Evolutionary conservation across 2,797 vertebrate species (phyloP).

Genomic region (Pangasius sanitwongsei): DNA sequence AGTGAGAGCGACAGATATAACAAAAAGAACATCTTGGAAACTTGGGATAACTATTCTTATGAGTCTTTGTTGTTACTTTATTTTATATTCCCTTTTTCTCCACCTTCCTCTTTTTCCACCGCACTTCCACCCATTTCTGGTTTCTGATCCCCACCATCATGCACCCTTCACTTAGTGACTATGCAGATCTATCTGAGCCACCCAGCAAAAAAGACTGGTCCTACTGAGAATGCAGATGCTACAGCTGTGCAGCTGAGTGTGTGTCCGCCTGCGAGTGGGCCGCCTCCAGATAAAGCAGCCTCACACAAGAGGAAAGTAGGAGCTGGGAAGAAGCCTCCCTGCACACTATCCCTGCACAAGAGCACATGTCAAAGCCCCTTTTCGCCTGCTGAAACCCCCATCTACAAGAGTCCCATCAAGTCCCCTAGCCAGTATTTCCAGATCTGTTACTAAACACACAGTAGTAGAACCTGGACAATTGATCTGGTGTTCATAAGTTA

Average conservation of each 20-base stretch:
- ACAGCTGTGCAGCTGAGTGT: constrained; percentile 34
- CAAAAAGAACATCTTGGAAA: not conserved
- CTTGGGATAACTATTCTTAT: not conserved
- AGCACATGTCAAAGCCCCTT: constrained; percentile 70
- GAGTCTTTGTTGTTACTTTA: constrained; percentile 8
- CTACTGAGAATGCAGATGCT: constrained; percentile 63
- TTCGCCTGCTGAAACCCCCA: constrained; percentile 69
- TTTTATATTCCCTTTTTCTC: not conserved
- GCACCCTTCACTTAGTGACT: constrained; percentile 82
- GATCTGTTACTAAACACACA: constrained; percentile 76
- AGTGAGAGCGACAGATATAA: not conserved
- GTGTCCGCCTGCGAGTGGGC: constrained; percentile 58
- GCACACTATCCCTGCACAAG: constrained; percentile 77
- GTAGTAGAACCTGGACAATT: not conserved
- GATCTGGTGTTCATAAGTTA: not conserved
- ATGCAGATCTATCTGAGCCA: constrained; percentile 85
- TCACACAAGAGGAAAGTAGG: constrained; percentile 34
- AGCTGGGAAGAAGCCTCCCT: constrained; percentile 66
- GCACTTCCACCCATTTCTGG: not conserved
- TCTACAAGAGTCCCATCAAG: constrained; percentile 82
- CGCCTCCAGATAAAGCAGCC: constrained; percentile 44
- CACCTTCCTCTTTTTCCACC: not conserved
- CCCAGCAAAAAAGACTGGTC: constrained; percentile 77
- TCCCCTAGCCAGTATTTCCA: constrained; percentile 84
- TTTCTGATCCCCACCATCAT: constrained; percentile 60